Percentiles rank a stretch among this genome's conserved stretches.
phyloP scores from a whole-genome alignment of 2,797 vertebrate species.

The Bufotes viridis region DNA sequence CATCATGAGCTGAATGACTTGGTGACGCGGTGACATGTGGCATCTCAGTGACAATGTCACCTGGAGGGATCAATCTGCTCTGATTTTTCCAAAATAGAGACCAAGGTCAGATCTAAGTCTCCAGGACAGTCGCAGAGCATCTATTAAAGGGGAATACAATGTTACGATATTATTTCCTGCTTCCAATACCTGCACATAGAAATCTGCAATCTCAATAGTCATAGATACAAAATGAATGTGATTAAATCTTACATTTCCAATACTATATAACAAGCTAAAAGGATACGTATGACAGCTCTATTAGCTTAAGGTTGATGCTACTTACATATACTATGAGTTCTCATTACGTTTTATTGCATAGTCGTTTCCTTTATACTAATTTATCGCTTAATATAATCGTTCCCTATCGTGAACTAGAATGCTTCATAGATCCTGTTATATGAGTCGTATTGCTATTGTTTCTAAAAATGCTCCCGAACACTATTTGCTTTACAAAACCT shows the following conservation, averaged over 20 bases:
- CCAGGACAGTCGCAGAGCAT: background rate
- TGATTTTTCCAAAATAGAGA: conserved; percentile 53
- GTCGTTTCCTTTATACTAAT: conserved; percentile 8
- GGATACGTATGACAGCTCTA: conserved; percentile 5
- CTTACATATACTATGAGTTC: background rate
- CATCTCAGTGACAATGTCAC: conserved; percentile 57
- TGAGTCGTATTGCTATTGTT: background rate
- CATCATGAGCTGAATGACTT: conserved; percentile 68
- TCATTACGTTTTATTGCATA: conserved; percentile 21
- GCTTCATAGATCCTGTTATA: conserved; percentile 10
- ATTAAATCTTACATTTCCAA: background rate
- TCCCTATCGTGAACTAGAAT: conserved; percentile 22
- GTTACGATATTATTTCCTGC: background rate
- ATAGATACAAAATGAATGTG: background rate
- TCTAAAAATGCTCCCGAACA: background rate
- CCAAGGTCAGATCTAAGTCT: conserved; percentile 48
- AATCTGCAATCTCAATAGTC: background rate
- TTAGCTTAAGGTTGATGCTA: background rate
- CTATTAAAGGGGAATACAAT: background rate
- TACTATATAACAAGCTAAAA: background rate
- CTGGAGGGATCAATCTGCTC: conserved; percentile 55
- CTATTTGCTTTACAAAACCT: background rate
- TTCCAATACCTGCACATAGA: background rate
- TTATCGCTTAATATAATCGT: conserved; percentile 15
- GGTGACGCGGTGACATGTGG: conserved; percentile 47